Conservation (phyloP, 2,888 invertebrate species). For the Clistopyga incitator region DNA sequence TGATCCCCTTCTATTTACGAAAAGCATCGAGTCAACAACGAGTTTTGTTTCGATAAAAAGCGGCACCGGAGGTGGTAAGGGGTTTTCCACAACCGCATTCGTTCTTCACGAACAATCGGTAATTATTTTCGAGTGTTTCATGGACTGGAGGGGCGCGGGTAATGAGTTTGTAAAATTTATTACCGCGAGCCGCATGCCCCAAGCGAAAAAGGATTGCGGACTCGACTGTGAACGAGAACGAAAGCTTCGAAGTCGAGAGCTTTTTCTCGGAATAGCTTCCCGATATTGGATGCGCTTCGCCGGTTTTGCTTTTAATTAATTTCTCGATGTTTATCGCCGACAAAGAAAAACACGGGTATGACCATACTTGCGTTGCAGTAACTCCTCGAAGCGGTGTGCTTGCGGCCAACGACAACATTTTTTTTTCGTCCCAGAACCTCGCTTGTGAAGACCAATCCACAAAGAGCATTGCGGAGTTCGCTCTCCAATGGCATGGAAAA, state of each 20-base stretch:
- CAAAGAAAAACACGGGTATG: constrained; percentile 63
- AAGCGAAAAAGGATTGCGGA: constrained; percentile 31
- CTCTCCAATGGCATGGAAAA: background rate
- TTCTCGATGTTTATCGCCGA: constrained; percentile 67
- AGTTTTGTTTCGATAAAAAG: constrained; percentile 30
- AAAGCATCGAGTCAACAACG: constrained; percentile 28
- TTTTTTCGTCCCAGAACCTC: background rate
- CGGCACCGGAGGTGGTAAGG: background rate
- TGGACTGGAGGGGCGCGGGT: constrained; percentile 30
- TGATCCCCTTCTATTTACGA: constrained; percentile 6
- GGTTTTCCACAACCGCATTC: constrained; percentile 30
- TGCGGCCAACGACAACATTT: constrained; percentile 25
- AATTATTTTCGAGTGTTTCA: constrained; percentile 62
- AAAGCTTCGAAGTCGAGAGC: constrained; percentile 59
- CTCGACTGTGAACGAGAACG: constrained; percentile 46
- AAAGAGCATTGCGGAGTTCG: background rate
- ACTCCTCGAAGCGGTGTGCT: constrained; percentile 1
- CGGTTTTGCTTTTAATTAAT: constrained; percentile 68
- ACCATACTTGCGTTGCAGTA: constrained; percentile 25
- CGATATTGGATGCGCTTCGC: constrained; percentile 69
- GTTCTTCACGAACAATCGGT: constrained; percentile 54
- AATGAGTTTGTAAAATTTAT: constrained; percentile 60
- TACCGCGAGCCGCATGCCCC: constrained; percentile 52
- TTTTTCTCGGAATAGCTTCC: constrained; percentile 64
- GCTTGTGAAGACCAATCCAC: constrained; percentile 3